Percentiles rank a stretch among this genome's conserved stretches.
Evolutionary conservation across 2,113 vertebrate species (phyloP).

Genomic region (Verasper variegatus): DNA sequence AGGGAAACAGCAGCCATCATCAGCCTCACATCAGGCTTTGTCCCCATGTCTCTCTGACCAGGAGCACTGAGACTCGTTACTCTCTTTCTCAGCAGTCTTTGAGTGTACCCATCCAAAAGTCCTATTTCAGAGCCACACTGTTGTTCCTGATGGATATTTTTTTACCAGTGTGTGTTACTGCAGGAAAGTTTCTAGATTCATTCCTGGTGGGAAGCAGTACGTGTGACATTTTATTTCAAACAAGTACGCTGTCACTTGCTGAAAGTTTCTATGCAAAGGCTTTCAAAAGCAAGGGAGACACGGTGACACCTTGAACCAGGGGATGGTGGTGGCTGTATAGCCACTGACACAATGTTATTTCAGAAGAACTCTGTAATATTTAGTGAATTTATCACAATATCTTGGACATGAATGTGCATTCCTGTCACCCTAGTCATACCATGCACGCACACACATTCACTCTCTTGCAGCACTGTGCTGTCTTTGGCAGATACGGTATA

Average conservation of each 20-base stretch:
- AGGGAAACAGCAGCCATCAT: constrained; percentile 74
- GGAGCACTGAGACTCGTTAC: constrained; percentile 30
- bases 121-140: constrained; percentile 14
- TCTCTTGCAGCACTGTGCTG: constrained; percentile 42
- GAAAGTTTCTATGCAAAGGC: constrained; percentile 11
- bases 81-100: constrained; percentile 14
- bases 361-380: constrained; percentile 51
- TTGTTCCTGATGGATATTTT: constrained; percentile 10
- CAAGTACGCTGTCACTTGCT: constrained; percentile 52
- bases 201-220: constrained; percentile 13
- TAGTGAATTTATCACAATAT: constrained; percentile 47
- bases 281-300: constrained; percentile 33
- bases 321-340: constrained; percentile 41
- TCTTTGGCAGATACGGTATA: constrained; percentile 69
- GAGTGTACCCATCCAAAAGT: constrained; percentile 23
- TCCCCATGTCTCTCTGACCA: constrained; percentile 60
- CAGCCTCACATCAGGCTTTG: constrained; percentile 66
- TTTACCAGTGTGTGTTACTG: constrained; percentile 14
- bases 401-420: constrained; percentile 45
- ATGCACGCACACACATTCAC: constrained; percentile 38
- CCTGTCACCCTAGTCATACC: constrained; percentile 46
- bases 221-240: constrained; percentile 26
- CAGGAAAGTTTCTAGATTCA: constrained; percentile 38
- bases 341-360: constrained; percentile 49
- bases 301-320: constrained; percentile 46